Percentiles rank a stretch among this genome's conserved stretches.
Evolutionary conservation across 2,797 vertebrate species (phyloP).

Genomic region (Octomys mimax): DNA sequence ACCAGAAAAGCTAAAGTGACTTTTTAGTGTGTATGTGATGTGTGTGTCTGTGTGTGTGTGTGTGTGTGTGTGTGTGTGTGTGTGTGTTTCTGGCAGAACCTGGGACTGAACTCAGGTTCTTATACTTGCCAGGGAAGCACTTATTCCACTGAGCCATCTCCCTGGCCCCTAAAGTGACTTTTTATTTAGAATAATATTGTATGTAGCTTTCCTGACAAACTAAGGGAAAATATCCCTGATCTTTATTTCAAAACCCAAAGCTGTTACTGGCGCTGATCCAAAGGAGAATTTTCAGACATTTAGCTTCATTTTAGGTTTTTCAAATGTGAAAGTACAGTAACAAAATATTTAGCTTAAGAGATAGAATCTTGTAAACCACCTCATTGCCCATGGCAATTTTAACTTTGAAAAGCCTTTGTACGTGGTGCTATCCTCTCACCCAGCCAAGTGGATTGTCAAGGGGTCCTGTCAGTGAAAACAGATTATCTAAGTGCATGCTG

Average conservation of each 20-base stretch:
- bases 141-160: too few species aligned
- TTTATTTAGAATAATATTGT: not conserved
- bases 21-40: too few species aligned
- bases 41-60: too few species aligned
- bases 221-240: not conserved
- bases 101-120: too few species aligned
- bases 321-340: not conserved
- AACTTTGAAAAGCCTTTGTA: not conserved
- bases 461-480: not conserved
- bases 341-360: constrained; percentile 6
- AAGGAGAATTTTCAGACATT: constrained; percentile 28
- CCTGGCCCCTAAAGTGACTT: too few species aligned
- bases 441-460: not conserved
- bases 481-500: not conserved
- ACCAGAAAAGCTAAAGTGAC: not conserved
- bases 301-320: constrained; percentile 32
- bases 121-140: too few species aligned
- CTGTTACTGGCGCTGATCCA: not conserved
- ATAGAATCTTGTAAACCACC: constrained; percentile 3
- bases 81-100: too few species aligned
- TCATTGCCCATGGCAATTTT: not conserved
- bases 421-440: not conserved
- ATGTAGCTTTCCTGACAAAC: not conserved
- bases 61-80: too few species aligned
- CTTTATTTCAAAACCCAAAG: constrained; percentile 6